Conservation (phyloP, 2,797 vertebrate genomes). For the Liasis olivaceus region DNA sequence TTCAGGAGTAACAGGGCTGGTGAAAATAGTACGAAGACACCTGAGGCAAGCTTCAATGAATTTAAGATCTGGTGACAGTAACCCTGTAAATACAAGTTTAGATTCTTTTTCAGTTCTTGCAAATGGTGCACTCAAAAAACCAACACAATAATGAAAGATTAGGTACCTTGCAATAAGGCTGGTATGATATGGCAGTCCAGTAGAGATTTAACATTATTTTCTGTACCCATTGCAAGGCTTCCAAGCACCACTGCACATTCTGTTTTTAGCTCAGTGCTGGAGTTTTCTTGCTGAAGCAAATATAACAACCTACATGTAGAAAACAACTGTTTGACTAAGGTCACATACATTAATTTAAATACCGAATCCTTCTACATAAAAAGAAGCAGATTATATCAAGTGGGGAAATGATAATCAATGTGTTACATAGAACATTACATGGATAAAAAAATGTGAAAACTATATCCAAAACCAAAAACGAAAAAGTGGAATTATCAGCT, state of each 20-base stretch:
- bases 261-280: constrained; percentile 89
- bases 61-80: constrained; percentile 89
- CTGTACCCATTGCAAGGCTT: constrained; percentile 98
- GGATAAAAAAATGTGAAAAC: neutral
- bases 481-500: neutral
- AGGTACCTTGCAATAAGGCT: constrained; percentile 93
- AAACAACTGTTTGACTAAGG: constrained; percentile 2
- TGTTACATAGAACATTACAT: neutral
- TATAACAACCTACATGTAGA: constrained; percentile 87
- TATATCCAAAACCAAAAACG: neutral
- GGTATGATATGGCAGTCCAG: constrained; percentile 99
- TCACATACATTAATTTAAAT: neutral
- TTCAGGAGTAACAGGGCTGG: constrained; percentile 96
- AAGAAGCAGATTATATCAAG: neutral
- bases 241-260: constrained; percentile 97
- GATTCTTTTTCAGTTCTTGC: constrained; percentile 25
- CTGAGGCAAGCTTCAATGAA: constrained; percentile 97
- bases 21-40: constrained; percentile 95
- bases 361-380: neutral
- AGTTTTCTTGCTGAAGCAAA: constrained; percentile 94
- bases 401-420: neutral
- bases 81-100: constrained; percentile 76
- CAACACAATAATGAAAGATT: neutral
- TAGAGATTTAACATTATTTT: constrained; percentile 99
- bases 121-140: neutral